Base-by-base conservation (phyloP, 1,140 invertebrate species). In the Bombus sylvicola region DNA sequence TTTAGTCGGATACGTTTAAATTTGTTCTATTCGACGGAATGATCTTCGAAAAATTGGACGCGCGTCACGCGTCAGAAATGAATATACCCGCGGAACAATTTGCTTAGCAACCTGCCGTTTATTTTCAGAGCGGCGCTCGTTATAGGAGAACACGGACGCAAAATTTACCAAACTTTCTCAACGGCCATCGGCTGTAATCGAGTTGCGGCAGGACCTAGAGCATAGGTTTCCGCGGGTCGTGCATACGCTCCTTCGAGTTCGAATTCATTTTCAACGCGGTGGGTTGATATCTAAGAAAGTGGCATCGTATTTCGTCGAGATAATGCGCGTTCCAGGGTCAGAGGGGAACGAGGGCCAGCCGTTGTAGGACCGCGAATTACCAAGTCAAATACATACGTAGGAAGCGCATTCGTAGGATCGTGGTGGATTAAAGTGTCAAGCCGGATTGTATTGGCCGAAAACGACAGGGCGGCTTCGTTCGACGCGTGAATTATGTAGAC, bases 401-500 rank as follows among this genome's bases (percentile, higher is more conserved):
- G 68, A 78, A 87, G 68, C 78, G 74, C 81, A 84, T 87, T 87
- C 81, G 85, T 84, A 87, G 85, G 81, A 84, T 83, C 85, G 85
- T 37, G 81, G 81, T 83, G 68, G 86, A 74, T 82, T 83, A 83
- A 73, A 90, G 83, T 82, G 79, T 88, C 39, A 90, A 83, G 69
- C 71, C 34, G 78, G 79, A 76, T 86, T 88, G 81, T 90, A 88
- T 86, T 79, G 89, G 77, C 57, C 76, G 72, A 81, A 88, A 90
- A 79, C 83, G 75, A 90, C 76, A 66, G 62, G 80, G 71, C 64
- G 77, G 77, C 43, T 91, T 90, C 78, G 43, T 83, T 74, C 69
- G 71, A 72, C 75, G 64, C 75, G 84, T 89, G 71, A 88, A 90
- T 91, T 90, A 90, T 91, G 71, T 84, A 85, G 83, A 86, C 74